Percentiles rank a stretch among this genome's conserved stretches.
Evolutionary conservation across 2,113 vertebrate genomes (phyloP).

Genomic region (Nesoenas mayeri): DNA sequence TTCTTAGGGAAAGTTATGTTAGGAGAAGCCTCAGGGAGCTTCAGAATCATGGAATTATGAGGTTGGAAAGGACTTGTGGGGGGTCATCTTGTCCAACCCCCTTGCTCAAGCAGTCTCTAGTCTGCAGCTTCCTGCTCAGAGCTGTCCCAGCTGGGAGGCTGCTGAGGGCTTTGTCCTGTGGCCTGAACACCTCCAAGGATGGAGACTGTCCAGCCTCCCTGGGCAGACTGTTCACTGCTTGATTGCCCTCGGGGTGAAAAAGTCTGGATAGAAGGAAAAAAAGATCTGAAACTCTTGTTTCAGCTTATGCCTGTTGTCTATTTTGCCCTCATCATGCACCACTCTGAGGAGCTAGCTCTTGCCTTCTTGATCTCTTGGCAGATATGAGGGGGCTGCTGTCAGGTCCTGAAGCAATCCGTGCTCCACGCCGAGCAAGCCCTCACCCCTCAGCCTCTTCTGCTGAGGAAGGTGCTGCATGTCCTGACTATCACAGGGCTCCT

Average conservation of each 20-base stretch:
- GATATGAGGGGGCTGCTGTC: not conserved
- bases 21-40: not conserved
- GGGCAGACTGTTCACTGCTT: not conserved
- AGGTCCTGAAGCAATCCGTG: not conserved
- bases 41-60: not conserved
- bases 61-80: not conserved
- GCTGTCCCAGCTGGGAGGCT: not conserved
- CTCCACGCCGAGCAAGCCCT: not conserved
- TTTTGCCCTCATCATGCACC: not conserved
- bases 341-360: not conserved
- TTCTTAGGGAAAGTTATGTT: not conserved
- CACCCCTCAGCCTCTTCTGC: not conserved
- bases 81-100: not conserved
- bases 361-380: fast-evolving
- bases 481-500: not conserved
- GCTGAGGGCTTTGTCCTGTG: not conserved
- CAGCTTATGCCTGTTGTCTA: not conserved
- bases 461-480: not conserved
- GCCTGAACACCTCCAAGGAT: not conserved
- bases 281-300: not conserved
- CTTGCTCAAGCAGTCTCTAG: not conserved
- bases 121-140: not conserved
- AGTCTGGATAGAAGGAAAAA: not conserved
- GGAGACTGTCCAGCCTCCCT: not conserved
- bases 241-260: not conserved